Percentiles rank a stretch among this genome's conserved stretches.
Conservation (phyloP, 37 sponge, comb jelly and placozoan genomes). For the Petrosia ficiformis region DNA sequence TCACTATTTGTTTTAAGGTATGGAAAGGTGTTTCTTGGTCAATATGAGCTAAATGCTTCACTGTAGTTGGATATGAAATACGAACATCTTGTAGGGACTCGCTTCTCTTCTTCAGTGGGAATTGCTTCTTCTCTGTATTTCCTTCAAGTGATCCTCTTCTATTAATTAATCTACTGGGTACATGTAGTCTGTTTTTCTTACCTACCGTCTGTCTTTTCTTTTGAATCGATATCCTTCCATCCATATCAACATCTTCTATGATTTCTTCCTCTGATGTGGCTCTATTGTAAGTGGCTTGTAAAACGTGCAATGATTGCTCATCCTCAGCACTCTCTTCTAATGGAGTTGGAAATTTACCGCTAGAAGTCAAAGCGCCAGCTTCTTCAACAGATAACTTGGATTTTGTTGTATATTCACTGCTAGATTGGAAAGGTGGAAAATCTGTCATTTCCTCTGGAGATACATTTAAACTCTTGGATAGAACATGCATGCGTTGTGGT, state of each 20-base stretch:
- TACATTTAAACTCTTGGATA: no score
- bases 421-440: neutral
- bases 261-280: no score
- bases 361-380: neutral
- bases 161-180: no score
- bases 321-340: no score
- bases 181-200: neutral
- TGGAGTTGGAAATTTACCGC: neutral
- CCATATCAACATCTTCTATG: neutral
- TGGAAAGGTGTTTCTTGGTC: constrained; percentile 1
- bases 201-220: neutral
- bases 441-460: no score
- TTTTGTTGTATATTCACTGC: neutral
- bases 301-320: no score
- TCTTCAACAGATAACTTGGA: neutral
- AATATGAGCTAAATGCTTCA: constrained; percentile 32
- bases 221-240: constrained; percentile 4
- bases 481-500: no score
- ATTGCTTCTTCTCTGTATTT: neutral
- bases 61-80: constrained; percentile 42
- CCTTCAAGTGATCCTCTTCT: no score
- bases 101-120: neutral
- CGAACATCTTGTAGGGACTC: neutral
- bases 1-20: neutral
- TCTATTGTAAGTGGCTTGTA: no score